phyloP scores from a whole-genome alignment of 2,113 vertebrate genomes.

The Notarius quadriscutis region DNA sequence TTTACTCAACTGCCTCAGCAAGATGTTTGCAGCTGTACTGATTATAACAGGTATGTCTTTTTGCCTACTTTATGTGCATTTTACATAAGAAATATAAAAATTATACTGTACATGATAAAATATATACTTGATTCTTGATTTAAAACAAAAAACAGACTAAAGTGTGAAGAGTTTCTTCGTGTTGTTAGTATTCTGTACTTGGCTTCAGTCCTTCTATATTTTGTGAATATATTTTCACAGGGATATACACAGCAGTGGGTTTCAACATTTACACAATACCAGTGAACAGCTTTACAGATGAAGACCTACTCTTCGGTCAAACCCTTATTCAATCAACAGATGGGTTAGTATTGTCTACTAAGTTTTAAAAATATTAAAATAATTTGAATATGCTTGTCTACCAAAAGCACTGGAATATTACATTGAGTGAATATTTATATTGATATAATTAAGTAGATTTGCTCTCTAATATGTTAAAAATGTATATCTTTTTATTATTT shows the following conservation, averaged over 20 bases:
- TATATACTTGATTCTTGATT: background rate
- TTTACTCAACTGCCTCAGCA: background rate
- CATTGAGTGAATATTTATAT: too few species aligned
- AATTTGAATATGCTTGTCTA: background rate
- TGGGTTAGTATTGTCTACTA: slow-evolving; percentile 50
- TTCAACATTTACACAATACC: slow-evolving; percentile 55
- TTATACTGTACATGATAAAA: background rate
- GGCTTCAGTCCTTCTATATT: background rate
- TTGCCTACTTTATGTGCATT: background rate
- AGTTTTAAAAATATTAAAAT: background rate
- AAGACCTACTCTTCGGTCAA: slow-evolving; percentile 59
- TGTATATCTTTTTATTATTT: background rate
- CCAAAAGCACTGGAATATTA: background rate
- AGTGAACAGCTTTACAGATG: slow-evolving; percentile 13
- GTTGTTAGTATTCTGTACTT: background rate
- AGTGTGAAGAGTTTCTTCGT: background rate
- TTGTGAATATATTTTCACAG: slow-evolving; percentile 41
- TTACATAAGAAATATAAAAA: background rate
- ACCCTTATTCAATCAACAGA: slow-evolving; percentile 45
- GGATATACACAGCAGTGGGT: slow-evolving; percentile 32
- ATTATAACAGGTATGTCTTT: slow-evolving; percentile 18
- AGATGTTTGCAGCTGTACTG: slow-evolving; percentile 27
- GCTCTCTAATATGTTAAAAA: too few species aligned
- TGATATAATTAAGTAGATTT: background rate
- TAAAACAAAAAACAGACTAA: background rate